Percentiles rank a stretch among this genome's conserved stretches.
Conservation (phyloP, 2,888 invertebrate genomes). For the Malacosoma neustria region DNA sequence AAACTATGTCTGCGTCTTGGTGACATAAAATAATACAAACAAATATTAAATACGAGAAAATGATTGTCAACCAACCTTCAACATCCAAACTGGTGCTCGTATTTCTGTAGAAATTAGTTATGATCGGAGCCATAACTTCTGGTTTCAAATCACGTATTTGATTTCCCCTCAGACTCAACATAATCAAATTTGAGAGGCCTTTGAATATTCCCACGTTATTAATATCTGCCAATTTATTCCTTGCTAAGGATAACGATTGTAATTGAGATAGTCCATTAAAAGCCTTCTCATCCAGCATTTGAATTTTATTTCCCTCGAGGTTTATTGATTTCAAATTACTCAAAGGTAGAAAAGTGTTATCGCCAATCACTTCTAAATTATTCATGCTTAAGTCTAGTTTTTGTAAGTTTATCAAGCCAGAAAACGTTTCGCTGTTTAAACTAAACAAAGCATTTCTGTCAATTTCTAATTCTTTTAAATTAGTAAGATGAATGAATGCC, state of each 20-base stretch:
- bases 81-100: constrained; percentile 38
- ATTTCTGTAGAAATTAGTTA: constrained; percentile 41
- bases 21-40: no score
- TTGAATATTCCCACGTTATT: constrained; percentile 45
- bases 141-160: constrained; percentile 37
- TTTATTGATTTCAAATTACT: constrained; percentile 38
- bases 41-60: no score
- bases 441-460: constrained; percentile 82
- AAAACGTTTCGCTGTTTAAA: constrained; percentile 83
- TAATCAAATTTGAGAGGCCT: constrained; percentile 31
- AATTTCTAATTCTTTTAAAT: constrained; percentile 84
- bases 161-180: constrained; percentile 50
- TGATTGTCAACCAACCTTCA: constrained; percentile 52
- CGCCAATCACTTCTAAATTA: constrained; percentile 83
- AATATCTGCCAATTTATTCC: constrained; percentile 41
- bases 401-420: constrained; percentile 80
- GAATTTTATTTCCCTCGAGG: constrained; percentile 56
- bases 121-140: constrained; percentile 43
- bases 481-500: constrained; percentile 82
- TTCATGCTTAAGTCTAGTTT: constrained; percentile 83
- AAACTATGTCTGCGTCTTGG: no score
- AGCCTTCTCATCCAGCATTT: constrained; percentile 60
- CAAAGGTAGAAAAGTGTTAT: constrained; percentile 78
- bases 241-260: constrained; percentile 40
- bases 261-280: constrained; percentile 47